phyloP scores from a whole-genome alignment of 2,113 vertebrate species.

The Collichthys lucidus region DNA sequence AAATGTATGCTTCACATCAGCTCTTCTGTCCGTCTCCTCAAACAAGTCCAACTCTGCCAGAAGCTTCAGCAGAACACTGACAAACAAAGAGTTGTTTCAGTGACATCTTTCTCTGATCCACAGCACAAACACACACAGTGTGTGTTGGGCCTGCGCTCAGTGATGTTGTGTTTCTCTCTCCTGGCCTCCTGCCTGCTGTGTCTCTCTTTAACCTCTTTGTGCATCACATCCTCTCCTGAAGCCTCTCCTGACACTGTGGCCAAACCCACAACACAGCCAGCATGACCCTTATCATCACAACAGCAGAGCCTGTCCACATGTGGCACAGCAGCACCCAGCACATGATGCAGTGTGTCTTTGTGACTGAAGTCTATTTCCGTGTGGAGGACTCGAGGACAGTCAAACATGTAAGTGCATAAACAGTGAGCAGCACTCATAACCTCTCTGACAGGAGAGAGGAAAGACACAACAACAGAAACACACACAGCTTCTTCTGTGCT shows the following conservation, averaged over 20 bases:
- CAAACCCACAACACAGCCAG: constrained; percentile 7
- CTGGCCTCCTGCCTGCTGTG: background rate
- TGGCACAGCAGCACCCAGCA: constrained; percentile 9
- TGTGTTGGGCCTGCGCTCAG: background rate
- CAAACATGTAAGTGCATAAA: background rate
- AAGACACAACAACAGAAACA: too few relatives aligned
- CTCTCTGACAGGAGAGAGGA: too few relatives aligned
- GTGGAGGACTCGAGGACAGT: background rate
- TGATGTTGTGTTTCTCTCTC: background rate
- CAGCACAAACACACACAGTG: constrained; percentile 15
- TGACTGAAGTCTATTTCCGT: background rate
- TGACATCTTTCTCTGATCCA: constrained; percentile 8
- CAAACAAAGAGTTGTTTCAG: background rate
- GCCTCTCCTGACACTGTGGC: constrained; percentile 13
- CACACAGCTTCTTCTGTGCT: too few relatives aligned
- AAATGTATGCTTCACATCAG: too few relatives aligned
- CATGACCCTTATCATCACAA: constrained; percentile 29
- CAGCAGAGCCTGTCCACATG: constrained; percentile 18
- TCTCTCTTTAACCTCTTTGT: constrained; percentile 23
- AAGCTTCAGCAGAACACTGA: background rate
- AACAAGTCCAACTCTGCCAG: background rate
- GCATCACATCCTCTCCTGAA: constrained; percentile 36
- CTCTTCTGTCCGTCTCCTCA: background rate
- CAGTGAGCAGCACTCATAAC: constrained; percentile 4
- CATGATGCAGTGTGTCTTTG: constrained; percentile 1